These are phyloP conservation scores for Oreochromis tanganicae DNA, from an alignment of 2,113 vertebrate species.

Conservation along the genomic window DNA sequence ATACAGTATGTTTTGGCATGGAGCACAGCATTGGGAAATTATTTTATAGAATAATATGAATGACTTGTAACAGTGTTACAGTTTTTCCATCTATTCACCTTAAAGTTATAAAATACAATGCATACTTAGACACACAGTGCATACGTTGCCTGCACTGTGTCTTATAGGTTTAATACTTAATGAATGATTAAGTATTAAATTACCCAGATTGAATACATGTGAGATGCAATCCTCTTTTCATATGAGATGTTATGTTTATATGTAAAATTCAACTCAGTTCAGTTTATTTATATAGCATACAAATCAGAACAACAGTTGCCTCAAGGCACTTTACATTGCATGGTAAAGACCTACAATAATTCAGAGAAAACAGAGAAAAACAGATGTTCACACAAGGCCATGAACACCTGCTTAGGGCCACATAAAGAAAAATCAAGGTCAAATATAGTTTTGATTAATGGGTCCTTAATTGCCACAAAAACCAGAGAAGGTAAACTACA, in stretches of 20 bases:
- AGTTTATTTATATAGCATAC: not conserved
- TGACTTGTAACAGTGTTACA: not conserved
- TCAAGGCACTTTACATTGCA: rapidly evolving
- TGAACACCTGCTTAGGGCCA: not conserved
- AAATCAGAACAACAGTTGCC: not conserved
- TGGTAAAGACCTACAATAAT: not conserved
- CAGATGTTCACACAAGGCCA: not conserved
- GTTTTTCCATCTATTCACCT: not conserved
- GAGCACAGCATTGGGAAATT: not conserved
- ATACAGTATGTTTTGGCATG: not conserved
- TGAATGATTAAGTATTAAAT: not conserved
- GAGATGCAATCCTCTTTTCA: not conserved
- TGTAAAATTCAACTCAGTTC: not conserved
- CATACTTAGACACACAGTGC: too few relatives aligned
- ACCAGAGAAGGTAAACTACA: conserved; percentile 4
- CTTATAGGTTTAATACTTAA: not conserved
- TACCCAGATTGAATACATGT: not conserved
- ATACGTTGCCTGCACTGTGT: too few relatives aligned
- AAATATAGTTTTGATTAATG: conserved; percentile 7
- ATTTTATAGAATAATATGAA: not conserved
- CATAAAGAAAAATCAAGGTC: not conserved
- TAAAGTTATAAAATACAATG: not conserved
- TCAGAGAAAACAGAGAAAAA: not conserved
- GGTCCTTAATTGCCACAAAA: conserved; percentile 1
- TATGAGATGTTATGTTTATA: not conserved